Evolutionary conservation across 2,888 invertebrate genomes (phyloP).

Genomic region (Mechanitis messenoides): DNA sequence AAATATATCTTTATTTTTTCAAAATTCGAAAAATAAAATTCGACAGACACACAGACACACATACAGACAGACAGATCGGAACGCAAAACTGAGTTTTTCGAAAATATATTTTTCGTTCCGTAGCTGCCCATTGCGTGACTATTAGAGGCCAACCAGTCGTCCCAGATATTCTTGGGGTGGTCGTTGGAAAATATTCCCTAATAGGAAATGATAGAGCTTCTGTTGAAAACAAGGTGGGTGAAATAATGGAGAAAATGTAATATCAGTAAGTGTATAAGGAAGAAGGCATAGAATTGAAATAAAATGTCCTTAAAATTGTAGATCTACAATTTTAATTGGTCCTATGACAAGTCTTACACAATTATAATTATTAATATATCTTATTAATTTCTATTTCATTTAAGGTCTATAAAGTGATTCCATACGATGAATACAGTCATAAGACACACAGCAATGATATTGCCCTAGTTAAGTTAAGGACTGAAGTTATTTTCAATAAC

Average conservation of each 20-base stretch:
- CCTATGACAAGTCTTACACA: no score
- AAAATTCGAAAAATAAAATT: no score
- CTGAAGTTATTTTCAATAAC: slow-evolving; percentile 38
- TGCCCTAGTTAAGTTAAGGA: slow-evolving; percentile 42
- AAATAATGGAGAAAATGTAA: neutral
- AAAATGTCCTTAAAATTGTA: no score
- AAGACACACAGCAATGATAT: slow-evolving; percentile 41
- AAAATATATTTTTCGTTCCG: no score
- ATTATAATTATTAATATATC: no score
- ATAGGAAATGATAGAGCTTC: slow-evolving; percentile 13
- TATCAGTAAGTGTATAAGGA: no score
- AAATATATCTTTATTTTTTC: no score
- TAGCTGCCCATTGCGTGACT: slow-evolving; percentile 14
- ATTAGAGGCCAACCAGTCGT: slow-evolving; percentile 13
- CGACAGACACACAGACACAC: no score
- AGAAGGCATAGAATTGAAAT: no score
- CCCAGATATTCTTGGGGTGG: slow-evolving; percentile 12
- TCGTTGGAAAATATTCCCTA: slow-evolving; percentile 14
- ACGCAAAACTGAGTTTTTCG: no score
- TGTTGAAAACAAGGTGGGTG: slow-evolving; percentile 15
- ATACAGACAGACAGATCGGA: no score
- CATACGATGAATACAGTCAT: slow-evolving; percentile 34
- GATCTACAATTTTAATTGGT: no score
- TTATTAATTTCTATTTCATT: slow-evolving; percentile 9
- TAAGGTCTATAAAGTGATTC: slow-evolving; percentile 39